Evolutionary conservation across 2,113 vertebrate genomes (phyloP), one percentile per base, ranked within the genome.

Genomic region (Gobius niger): DNA sequence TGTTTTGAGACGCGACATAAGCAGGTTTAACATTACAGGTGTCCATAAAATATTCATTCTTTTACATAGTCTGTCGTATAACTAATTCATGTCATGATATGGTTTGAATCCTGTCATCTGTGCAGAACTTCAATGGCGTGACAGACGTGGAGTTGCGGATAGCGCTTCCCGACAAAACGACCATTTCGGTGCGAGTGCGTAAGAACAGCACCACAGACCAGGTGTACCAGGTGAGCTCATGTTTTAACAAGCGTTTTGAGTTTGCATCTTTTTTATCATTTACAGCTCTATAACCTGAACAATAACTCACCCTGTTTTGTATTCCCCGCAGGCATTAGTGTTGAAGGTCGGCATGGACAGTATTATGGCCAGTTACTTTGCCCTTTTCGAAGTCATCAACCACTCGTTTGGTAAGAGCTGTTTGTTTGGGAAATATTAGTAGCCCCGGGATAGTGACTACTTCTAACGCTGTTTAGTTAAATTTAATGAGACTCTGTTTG

Each of bases 121-220:
- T 70, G n/a, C 82, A 98, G 97, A 98, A 98, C 52, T 97, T 96
- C 91, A 99, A 98, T 0, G 96, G 96, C 0, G 93, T 98, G 70
- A 95, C 95, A 0, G 97, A 98, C 1, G 96, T 99, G 63, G 97
- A 99, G 67, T 94, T 99, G 65, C 91, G 97, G 14, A 94, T 98
- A 71, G 96, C 95, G 0, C 84, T 98, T 10, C 96, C 97, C 0
- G 97, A 99, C 63, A 95, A 94, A 72, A 94, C 92, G 1, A 93
- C 96, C 0, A 94, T 96, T 68, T 97, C 96, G 0, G 95, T 99
- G 47, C 83, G 96, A 66, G 95, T 99, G 5, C 96, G 96, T 77
- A 99, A 99, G 92, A 99, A 99, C 89, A 95, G 96, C 84, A 99
- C 97, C n/a, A 98, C 96, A 0, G 97, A 99, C 85, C 96, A 98